Conservation (phyloP, 2,888 invertebrate genomes). For the Acanthoscelides obtectus region DNA sequence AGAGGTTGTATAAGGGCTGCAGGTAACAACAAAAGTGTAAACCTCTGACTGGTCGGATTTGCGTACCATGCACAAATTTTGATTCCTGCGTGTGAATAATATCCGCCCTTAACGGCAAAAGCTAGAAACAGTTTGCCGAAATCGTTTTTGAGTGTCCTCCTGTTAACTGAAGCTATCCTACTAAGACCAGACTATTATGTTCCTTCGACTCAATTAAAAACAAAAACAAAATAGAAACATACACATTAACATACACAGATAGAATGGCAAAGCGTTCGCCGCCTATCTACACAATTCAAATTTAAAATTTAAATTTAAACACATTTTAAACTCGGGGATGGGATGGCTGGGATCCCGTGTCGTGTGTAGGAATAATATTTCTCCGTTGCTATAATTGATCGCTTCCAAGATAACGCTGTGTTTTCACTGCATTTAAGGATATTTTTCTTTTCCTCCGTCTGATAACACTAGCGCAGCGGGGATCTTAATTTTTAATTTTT, state of each 20-base stretch:
- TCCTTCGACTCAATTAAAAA: neutral
- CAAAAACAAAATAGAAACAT: neutral
- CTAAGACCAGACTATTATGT: neutral
- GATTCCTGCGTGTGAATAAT: too few species aligned
- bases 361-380: neutral
- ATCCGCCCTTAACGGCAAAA: too few species aligned
- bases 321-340: neutral
- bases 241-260: neutral
- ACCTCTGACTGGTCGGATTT: too few species aligned
- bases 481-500: neutral
- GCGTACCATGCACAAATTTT: too few species aligned
- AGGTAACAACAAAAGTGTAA: too few species aligned
- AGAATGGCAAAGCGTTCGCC: neutral
- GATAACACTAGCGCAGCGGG: neutral
- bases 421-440: neutral
- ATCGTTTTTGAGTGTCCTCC: too few species aligned
- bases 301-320: neutral
- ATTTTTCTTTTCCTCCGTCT: neutral
- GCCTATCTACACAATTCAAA: neutral
- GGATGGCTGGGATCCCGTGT: neutral
- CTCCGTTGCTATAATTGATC: neutral
- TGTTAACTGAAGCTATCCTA: too few species aligned
- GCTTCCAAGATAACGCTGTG: neutral
- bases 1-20: too few species aligned
- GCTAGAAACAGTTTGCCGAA: too few species aligned